These are phyloP conservation scores for Leptinotarsa texana DNA, from an alignment of 1,140 invertebrate species.

Conservation along the genomic window DNA sequence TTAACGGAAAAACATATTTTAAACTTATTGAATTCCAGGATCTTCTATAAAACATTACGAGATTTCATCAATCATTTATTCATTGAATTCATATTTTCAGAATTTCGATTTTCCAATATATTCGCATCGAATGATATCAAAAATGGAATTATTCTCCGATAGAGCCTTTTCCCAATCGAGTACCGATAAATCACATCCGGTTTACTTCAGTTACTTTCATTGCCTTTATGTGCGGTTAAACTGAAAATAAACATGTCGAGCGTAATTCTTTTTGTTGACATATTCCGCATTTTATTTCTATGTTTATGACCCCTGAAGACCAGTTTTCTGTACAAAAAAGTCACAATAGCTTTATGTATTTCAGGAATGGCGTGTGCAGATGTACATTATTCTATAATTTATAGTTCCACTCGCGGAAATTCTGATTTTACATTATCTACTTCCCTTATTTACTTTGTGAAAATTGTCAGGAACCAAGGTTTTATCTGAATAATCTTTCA, in stretches of 20 bases:
- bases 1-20: neutral
- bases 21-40: neutral
- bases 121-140: neutral
- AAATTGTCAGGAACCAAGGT: too few species aligned
- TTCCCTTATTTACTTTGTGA: too few species aligned
- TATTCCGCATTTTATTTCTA: neutral
- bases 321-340: neutral
- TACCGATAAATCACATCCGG: neutral
- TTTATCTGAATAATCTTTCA: too few species aligned
- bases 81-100: neutral
- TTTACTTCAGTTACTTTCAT: neutral
- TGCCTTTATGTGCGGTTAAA: neutral
- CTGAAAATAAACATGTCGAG: constrained; percentile 5
- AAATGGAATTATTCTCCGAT: neutral
- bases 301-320: neutral
- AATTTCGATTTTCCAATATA: neutral
- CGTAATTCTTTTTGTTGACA: neutral
- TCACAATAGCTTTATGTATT: too few species aligned
- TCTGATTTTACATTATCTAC: too few species aligned
- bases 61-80: neutral
- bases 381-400: too few species aligned
- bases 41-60: too few species aligned
- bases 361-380: too few species aligned
- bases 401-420: too few species aligned
- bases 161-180: constrained; percentile 1